phyloP scores from a whole-genome alignment of 1,140 invertebrate genomes.

The Agrypnia vestita region DNA sequence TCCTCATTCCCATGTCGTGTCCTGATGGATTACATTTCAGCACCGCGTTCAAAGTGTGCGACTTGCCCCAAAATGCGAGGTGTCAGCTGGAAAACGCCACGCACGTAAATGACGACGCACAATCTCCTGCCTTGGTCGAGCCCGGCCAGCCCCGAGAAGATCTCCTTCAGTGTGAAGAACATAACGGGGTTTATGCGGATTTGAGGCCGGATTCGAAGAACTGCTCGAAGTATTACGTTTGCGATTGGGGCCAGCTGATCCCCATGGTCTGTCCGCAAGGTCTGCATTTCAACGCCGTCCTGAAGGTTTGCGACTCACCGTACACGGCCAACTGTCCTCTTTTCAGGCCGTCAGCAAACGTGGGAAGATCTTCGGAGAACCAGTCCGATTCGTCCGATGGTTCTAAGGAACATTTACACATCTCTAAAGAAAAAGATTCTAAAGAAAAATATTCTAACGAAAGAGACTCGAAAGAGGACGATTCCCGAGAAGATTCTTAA shows the following conservation, averaged over 20 bases:
- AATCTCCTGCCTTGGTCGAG: background rate
- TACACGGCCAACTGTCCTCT: conserved; percentile 66
- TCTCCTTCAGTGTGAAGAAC: background rate
- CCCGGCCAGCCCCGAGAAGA: background rate
- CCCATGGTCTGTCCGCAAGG: conserved; percentile 70
- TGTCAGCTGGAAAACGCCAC: conserved; percentile 39
- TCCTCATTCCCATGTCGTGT: conserved; percentile 67
- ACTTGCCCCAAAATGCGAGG: conserved; percentile 62
- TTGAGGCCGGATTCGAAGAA: conserved; percentile 61
- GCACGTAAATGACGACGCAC: background rate
- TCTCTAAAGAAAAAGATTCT: background rate
- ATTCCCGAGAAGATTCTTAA: too few species aligned
- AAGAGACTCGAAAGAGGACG: background rate
- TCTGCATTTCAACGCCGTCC: conserved; percentile 72
- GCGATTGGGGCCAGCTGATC: conserved; percentile 59
- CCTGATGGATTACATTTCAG: conserved; percentile 65
- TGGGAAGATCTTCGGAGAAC: background rate
- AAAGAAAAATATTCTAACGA: background rate
- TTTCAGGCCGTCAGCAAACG: background rate
- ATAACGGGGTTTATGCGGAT: conserved; percentile 31
- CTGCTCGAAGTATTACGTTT: conserved; percentile 62
- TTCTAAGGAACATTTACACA: background rate
- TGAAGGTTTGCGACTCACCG: conserved; percentile 74
- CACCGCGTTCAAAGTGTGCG: conserved; percentile 63
- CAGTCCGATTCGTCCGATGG: background rate